Base-by-base conservation (phyloP, 2,888 invertebrate species). In the Meloe dianella region DNA sequence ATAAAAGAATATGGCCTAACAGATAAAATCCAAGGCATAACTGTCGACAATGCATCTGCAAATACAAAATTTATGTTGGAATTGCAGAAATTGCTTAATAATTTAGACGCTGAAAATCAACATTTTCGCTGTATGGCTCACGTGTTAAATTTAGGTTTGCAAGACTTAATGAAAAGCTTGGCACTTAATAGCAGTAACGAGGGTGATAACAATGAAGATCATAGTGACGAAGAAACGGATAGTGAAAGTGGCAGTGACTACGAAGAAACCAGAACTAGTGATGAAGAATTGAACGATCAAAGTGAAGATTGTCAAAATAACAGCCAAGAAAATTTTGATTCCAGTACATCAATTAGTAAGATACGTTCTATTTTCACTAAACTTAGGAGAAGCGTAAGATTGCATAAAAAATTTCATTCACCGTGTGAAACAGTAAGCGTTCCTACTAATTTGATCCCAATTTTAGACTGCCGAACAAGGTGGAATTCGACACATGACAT, bases 71-170 rank as follows among this genome's bases (percentile, higher is more conserved):
- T 75, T 54, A 70, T 75, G 57, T 54, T 29, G 17, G 71, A 71
- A 69, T 64, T 74, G 27, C 20, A 38, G 54, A 54, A 58, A 41
- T n/a, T 71, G 57, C 57, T 66, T 20, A 64, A 66, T 54, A 29
- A 63, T 62, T 68, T 72, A 64, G 69, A 73, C 66, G 10, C 41
- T 14, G 61, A 68, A 65, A 60, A 75, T 57, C 66, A 64, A 51
- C 73, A 77, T 60, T 76, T 75, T 60, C 64, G 68, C 9, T 75
- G 73, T 65, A 66, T 75, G 35, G 65, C 72, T 12, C 72, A 72
- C 30, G 73, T 76, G 27, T 64, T 74, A 41, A 75, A 76, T 61
- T 68, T 75, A 61, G 71, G 64, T 51, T 65, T 60, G 4, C 61
- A 63, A 61, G 65, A 69, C 62, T 63, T 71, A 20, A 64, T 60